Conservation (phyloP, 2,797 vertebrate species). For the Tenualosa ilisha region DNA sequence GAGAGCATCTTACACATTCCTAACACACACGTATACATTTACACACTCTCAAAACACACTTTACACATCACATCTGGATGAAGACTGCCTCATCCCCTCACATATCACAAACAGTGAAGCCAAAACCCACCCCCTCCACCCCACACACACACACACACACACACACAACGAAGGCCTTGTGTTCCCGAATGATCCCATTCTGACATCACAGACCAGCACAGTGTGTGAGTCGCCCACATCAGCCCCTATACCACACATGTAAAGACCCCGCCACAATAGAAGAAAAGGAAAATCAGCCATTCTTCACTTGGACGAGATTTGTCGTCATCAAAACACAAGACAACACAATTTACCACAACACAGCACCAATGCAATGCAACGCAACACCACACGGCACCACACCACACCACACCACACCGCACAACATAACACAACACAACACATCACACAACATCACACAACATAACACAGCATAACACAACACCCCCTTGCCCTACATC, state of each 20-base stretch:
- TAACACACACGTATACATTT: not conserved
- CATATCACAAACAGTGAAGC: not conserved
- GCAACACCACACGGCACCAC: too few species aligned
- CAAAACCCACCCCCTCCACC: too few species aligned
- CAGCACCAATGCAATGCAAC: too few species aligned
- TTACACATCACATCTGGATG: not conserved
- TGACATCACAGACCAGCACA: not conserved
- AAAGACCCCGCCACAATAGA: not conserved
- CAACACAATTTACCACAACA: too few species aligned
- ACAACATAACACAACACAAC: too few species aligned
- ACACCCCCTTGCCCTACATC: not conserved
- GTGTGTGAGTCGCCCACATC: not conserved
- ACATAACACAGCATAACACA: too few species aligned
- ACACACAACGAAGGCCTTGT: conserved; percentile 5
- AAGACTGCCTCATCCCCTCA: not conserved
- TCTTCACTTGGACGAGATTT: not conserved
- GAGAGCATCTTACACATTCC: not conserved
- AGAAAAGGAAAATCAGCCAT: not conserved
- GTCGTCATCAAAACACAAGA: too few species aligned
- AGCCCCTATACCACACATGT: not conserved
- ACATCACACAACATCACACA: too few species aligned
- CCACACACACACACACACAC: not conserved
- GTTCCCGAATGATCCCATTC: not conserved
- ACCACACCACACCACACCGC: too few species aligned
- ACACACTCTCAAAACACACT: not conserved